Conservation (phyloP, 1,140 invertebrate species). For the Matsumurasca onukii region DNA sequence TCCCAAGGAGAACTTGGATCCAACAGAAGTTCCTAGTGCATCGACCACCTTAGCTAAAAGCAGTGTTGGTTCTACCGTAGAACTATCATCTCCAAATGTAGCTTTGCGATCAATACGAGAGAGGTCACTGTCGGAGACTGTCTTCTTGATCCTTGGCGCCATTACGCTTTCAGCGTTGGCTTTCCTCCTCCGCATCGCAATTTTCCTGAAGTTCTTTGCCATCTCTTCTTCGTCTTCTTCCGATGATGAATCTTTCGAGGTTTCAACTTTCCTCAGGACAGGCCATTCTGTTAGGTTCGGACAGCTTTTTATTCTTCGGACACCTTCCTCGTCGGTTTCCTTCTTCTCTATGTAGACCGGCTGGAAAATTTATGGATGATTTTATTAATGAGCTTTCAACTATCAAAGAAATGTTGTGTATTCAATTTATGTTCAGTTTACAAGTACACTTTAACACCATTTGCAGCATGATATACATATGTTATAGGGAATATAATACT, state of each 20-base stretch:
- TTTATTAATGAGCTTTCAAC: too few species aligned
- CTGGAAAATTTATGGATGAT: slow-evolving; percentile 30
- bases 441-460: too few species aligned
- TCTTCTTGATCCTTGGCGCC: slow-evolving; percentile 38
- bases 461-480: too few species aligned
- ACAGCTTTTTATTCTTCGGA: slow-evolving; percentile 35
- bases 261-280: slow-evolving; percentile 22
- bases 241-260: slow-evolving; percentile 10
- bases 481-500: too few species aligned
- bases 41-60: slow-evolving; percentile 72
- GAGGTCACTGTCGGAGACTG: slow-evolving; percentile 73
- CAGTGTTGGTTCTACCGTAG: slow-evolving; percentile 65
- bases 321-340: neutral
- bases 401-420: too few species aligned
- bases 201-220: slow-evolving; percentile 32
- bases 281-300: slow-evolving; percentile 43
- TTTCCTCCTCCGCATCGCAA: slow-evolving; percentile 34
- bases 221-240: slow-evolving; percentile 38
- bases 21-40: slow-evolving; percentile 56
- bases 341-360: slow-evolving; percentile 40
- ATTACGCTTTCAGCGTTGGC: slow-evolving; percentile 39
- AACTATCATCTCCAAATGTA: slow-evolving; percentile 58
- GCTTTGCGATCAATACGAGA: slow-evolving; percentile 72
- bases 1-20: slow-evolving; percentile 13
- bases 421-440: too few species aligned